Evolutionary conservation across 2,797 vertebrate genomes (phyloP), one percentile per base, ranked within the genome.

Genomic region (Margarornis squamiger): DNA sequence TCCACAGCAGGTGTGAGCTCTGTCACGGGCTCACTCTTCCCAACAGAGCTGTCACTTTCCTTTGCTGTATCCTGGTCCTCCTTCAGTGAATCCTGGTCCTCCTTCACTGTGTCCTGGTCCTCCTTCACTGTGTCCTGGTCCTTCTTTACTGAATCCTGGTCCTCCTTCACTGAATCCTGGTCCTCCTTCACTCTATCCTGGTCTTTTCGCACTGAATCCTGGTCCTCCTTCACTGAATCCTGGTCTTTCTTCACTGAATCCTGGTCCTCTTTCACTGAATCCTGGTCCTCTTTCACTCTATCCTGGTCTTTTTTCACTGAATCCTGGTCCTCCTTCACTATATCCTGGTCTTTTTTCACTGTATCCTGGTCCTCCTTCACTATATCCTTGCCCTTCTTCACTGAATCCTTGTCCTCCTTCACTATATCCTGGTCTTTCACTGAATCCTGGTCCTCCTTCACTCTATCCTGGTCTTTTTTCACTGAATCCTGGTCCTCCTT

Each of bases 1-100:
- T 96, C 90, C 4, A 48, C 66, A 8, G 74, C 95, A 45, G 51
- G 32, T 12, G 82, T 80, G 73, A 92, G 65, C 90, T 97, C 97
- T 74, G 92, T 58, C 23, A 89, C 87, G 67, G 97, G 83, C 51
- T 94, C 83, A 3, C 94, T 94, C 77, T 97, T 96, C 58, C n/a
- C 92, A 55, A n/a, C 14, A 22, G 95, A 78, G 20, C 7, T 59
- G 5, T n/a, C 17, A 3, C 73, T 77, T 66, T 95, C 87, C 38
- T 95, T 92, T 15, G 9, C 84, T n/a, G 15, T 3, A 13, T 12
- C 62, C 30, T n/a, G 41, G 41, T n/a, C 30, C 7, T 63, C 30
- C 14, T 63, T 65, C 39, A 15, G 8, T 62, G 18, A 3, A 9
- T 20, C 61, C 20, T 43, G 39, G 29, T 6, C 39, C 9, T 62